A percentile compares a stretch with the other conserved stretches of the same genome.
phyloP scores from a whole-genome alignment of 2,797 vertebrate genomes.

The Esox lucius region DNA sequence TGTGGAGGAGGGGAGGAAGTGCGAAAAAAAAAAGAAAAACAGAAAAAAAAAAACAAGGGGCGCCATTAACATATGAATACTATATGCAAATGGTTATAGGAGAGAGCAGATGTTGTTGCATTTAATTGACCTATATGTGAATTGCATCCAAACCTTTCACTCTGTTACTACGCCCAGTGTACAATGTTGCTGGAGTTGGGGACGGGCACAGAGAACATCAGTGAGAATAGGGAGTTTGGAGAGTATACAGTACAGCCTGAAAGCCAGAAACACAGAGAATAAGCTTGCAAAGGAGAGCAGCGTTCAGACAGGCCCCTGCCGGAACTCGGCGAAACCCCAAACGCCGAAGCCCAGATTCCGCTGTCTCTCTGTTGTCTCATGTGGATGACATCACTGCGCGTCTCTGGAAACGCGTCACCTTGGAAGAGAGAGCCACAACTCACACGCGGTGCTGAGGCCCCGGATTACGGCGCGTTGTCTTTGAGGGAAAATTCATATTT shows the following conservation, averaged over 20 bases:
- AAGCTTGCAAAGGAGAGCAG: slow-evolving; percentile 5
- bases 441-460: slow-evolving; percentile 33
- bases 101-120: slow-evolving; percentile 99
- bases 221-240: slow-evolving; percentile 40
- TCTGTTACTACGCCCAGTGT: slow-evolving; percentile 88
- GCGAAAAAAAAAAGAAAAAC: slow-evolving; percentile 58
- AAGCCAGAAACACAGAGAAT: slow-evolving; percentile 25
- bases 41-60: slow-evolving; percentile 80
- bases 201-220: slow-evolving; percentile 20
- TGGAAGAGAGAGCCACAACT: slow-evolving; percentile 12
- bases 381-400: slow-evolving; percentile 84
- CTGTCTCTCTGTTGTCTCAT: slow-evolving; percentile 74
- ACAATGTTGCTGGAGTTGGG: slow-evolving; percentile 73
- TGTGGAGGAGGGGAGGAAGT: slow-evolving; percentile 74
- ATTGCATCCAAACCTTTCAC: slow-evolving; percentile 99
- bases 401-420: background rate
- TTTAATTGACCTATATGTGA: slow-evolving; percentile 99
- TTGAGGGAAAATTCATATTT: slow-evolving; percentile 75
- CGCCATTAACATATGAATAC: slow-evolving; percentile 99
- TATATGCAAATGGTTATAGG: slow-evolving; percentile 97
- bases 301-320: slow-evolving; percentile 5
- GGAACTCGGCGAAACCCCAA: slow-evolving; percentile 6
- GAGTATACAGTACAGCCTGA: slow-evolving; percentile 6
- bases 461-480: slow-evolving; percentile 49
- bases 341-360: slow-evolving; percentile 72